phyloP scores from a whole-genome alignment of 2,888 invertebrate species.

The Ctena decussata region DNA sequence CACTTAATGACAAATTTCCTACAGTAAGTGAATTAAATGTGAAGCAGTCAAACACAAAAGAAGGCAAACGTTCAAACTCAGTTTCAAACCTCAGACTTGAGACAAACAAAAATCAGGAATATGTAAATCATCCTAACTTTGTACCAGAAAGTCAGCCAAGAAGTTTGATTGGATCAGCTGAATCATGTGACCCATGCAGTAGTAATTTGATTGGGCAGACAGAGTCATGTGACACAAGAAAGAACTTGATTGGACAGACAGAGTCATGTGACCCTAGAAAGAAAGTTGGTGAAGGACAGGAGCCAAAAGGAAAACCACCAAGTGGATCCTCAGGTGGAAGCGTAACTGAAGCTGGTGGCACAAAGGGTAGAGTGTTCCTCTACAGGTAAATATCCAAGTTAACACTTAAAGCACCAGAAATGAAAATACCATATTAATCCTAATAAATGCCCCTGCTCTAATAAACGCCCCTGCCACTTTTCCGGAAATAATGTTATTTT shows the following conservation, averaged over 20 bases:
- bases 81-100: neutral
- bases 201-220: neutral
- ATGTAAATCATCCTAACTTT: constrained; percentile 61
- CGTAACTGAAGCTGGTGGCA: neutral
- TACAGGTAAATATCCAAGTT: neutral
- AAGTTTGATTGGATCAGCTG: neutral
- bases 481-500: neutral
- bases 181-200: neutral
- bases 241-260: neutral
- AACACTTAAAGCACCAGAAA: neutral
- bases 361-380: neutral
- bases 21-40: neutral
- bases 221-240: neutral
- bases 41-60: neutral
- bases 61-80: neutral
- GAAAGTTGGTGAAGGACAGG: neutral
- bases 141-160: constrained; percentile 39
- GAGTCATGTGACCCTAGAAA: neutral
- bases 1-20: neutral
- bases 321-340: neutral
- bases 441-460: neutral
- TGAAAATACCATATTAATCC: neutral
- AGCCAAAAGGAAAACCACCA: neutral
- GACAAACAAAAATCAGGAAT: neutral
- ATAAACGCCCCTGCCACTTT: neutral